These are phyloP conservation scores for Lithobius niger DNA, from an alignment of 1,140 invertebrate genomes.

Conservation along the genomic window DNA sequence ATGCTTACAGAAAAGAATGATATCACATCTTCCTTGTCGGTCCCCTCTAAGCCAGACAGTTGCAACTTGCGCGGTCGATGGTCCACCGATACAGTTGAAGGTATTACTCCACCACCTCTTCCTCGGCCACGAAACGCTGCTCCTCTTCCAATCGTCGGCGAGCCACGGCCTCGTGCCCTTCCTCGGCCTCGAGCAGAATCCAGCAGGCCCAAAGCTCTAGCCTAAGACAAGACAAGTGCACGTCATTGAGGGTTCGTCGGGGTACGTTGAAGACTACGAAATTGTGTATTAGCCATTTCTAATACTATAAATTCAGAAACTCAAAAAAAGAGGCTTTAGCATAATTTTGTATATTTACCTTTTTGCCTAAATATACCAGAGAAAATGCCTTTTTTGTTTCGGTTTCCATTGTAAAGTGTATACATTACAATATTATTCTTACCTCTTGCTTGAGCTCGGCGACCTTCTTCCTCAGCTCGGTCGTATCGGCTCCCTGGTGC, in stretches of 20 bases:
- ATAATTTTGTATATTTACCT: too few relatives aligned
- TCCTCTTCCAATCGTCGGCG: conserved; percentile 15
- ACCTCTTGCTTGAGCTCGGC: conserved; percentile 53
- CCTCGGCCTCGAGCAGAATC: conserved; percentile 12
- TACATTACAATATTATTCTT: too few relatives aligned
- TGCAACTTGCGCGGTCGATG: conserved; percentile 62
- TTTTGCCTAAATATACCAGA: too few relatives aligned
- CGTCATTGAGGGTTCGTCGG: too few relatives aligned
- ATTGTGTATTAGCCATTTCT: too few relatives aligned
- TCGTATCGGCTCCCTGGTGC: conserved; percentile 58
- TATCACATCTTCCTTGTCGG: conserved; percentile 52
- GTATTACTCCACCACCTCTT: conserved; percentile 13
- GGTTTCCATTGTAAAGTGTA: too few relatives aligned
- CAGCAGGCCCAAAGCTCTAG: conserved; percentile 25
- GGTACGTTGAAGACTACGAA: too few relatives aligned
- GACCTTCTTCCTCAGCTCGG: conserved; percentile 54
- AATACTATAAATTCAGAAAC: too few relatives aligned
- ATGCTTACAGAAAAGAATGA: conserved; percentile 54
- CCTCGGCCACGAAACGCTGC: conserved; percentile 8
- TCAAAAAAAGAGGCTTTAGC: too few relatives aligned
- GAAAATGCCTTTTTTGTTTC: too few relatives aligned
- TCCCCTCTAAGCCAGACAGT: conserved; percentile 58
- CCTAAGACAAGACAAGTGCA: too few relatives aligned
- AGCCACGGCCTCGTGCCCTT: conserved; percentile 10
- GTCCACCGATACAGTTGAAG: conserved; percentile 52